A percentile compares a stretch with the other conserved stretches of the same genome.
Evolutionary conservation across 2,113 vertebrate species (phyloP).

Genomic region (Bagarius yarrelli): DNA sequence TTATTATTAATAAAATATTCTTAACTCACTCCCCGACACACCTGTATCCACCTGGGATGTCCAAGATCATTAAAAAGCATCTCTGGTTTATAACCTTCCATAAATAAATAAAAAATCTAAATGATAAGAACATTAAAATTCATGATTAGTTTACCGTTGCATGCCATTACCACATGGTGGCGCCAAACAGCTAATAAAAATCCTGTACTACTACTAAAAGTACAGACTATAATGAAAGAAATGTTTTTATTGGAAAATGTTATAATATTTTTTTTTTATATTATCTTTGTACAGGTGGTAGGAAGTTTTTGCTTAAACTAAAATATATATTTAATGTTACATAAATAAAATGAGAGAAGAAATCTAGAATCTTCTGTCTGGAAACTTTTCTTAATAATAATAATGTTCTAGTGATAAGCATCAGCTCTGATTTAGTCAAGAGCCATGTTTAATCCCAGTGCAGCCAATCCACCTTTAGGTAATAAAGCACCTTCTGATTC

Average conservation of each 20-base stretch:
- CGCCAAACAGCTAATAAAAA: background rate
- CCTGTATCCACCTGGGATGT: too few species aligned
- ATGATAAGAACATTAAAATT: too few species aligned
- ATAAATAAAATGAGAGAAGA: background rate
- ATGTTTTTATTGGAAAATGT: background rate
- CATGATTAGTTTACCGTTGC: background rate
- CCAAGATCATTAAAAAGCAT: too few species aligned
- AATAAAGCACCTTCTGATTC: conserved; percentile 9
- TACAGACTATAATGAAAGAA: background rate
- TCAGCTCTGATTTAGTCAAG: conserved; percentile 15
- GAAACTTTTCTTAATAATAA: conserved; percentile 24
- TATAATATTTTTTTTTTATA: background rate
- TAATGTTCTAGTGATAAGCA: conserved; percentile 28
- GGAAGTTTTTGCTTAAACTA: background rate
- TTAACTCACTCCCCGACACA: too few species aligned
- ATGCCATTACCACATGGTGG: conserved; percentile 22
- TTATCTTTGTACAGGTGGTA: background rate
- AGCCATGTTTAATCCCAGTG: conserved; percentile 22
- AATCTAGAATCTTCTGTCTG: background rate
- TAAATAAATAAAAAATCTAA: too few species aligned
- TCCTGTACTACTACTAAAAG: background rate
- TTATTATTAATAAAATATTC: too few species aligned
- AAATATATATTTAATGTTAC: background rate
- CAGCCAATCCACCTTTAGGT: conserved; percentile 29
- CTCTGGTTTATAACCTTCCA: too few species aligned